Evolutionary conservation across 2,888 invertebrate species (phyloP), one percentile per base, ranked within the genome.

Genomic region (Bruchidius siliquastri): DNA sequence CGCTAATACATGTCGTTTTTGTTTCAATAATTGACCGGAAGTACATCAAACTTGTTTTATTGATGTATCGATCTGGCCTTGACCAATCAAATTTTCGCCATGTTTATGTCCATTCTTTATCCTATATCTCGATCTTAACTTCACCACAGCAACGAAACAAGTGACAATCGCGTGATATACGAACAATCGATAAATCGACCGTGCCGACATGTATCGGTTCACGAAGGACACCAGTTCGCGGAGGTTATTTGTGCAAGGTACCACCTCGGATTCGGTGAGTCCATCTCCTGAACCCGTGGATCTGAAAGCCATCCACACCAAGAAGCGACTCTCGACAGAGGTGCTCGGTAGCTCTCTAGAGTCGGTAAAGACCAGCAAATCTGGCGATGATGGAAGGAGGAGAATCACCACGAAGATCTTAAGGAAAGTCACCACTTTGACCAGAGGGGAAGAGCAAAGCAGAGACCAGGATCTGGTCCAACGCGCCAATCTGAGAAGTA

Each of bases 341-440:
- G 92, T 95, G 85, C 88, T 94, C 82, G 95, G 95, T 83, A 94
- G 93, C 84, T 94, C 94, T 77, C 88, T 94, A 84, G 94, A 95
- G 87, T 93, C 94, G 82, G 93, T 93, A 77, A 94, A 94, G 87
- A 92, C 94, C 82, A 93, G 94, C 85, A 91, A 93, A 86, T 91
- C 92, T 84, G 92, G 92, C 75, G 92, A 93, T 78, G 92, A 91
- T 84, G 95, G 95, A 67, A 92, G 93, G 83, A 90, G 94, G 76
- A 91, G 95, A 79, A 94, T 96, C 79, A 96, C 95, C 26, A 94
- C 96, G 69, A 91, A 94, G 84, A 94, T 96, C 77, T 92, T 96
- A 72, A 90, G 95, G 77, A 96, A 96, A 86, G 95, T 96, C 81
- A 96, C 96, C 66, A 96, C 96, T 0, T 85, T 96, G 79, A 94